Conservation (phyloP, 2,113 vertebrate genomes). For the Rhineura floridana region DNA sequence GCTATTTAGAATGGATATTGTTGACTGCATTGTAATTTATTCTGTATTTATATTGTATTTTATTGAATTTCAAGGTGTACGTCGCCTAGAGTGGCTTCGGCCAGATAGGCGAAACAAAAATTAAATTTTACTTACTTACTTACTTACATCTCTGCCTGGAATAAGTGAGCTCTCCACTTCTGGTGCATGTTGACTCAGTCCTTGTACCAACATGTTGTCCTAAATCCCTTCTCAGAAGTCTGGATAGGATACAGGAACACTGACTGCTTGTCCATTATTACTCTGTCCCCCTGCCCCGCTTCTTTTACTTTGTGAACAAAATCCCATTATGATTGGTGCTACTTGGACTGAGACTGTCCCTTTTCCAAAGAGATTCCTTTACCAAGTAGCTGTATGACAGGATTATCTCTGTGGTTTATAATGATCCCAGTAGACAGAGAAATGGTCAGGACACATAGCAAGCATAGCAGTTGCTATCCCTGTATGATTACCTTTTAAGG, state of each 20-base stretch:
- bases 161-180: neutral
- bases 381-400: neutral
- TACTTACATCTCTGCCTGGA: no score
- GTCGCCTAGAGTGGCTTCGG: no score
- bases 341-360: neutral
- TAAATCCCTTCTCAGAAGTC: neutral
- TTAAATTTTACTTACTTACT: no score
- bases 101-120: no score
- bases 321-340: neutral
- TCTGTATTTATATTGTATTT: no score
- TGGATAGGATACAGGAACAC: neutral
- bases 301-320: neutral
- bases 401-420: neutral
- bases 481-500: neutral
- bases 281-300: neutral
- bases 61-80: no score
- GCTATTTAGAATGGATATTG: no score
- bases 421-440: neutral
- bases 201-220: neutral
- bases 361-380: neutral
- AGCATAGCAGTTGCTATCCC: neutral
- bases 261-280: neutral
- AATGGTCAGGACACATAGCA: neutral
- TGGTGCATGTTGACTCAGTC: neutral
- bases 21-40: no score